Evolutionary conservation across 92 coral and sea anemone species (phyloP).

Genomic region (Epizoanthus ramosus): DNA sequence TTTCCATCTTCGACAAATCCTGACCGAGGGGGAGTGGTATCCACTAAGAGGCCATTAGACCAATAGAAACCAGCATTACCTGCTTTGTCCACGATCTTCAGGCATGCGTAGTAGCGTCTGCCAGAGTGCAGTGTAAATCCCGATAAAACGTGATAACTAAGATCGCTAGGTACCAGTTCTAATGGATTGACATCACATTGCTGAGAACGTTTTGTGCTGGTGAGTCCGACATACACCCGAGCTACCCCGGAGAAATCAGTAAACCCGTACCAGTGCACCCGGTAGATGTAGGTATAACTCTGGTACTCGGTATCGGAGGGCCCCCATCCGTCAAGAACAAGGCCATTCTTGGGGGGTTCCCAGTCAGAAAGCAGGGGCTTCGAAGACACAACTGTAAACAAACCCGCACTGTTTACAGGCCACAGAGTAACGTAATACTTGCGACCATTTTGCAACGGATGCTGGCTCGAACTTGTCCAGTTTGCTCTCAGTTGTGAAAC

Average conservation of each 20-base stretch:
- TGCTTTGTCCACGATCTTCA: slow-evolving; percentile 83
- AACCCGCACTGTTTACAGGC: slow-evolving; percentile 79
- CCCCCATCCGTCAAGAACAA: slow-evolving; percentile 96
- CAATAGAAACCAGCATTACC: slow-evolving; percentile 74
- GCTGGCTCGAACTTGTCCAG: slow-evolving; percentile 76
- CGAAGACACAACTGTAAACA: slow-evolving; percentile 74
- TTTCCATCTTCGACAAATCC: slow-evolving; percentile 82
- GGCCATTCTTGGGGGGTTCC: slow-evolving; percentile 77
- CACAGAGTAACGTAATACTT: slow-evolving; percentile 80
- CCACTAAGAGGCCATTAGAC: slow-evolving; percentile 82
- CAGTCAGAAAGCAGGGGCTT: slow-evolving; percentile 76
- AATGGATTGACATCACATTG: slow-evolving; percentile 71
- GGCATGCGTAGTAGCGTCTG: slow-evolving; percentile 74
- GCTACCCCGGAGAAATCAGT: slow-evolving; percentile 84
- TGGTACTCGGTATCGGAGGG: slow-evolving; percentile 78
- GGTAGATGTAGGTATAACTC: slow-evolving; percentile 75
- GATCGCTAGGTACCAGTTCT: slow-evolving; percentile 60
- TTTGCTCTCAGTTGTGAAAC: slow-evolving; percentile 63
- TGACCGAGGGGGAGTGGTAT: slow-evolving; percentile 77
- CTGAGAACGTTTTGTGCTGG: slow-evolving; percentile 49
- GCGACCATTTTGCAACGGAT: slow-evolving; percentile 67
- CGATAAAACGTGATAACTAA: slow-evolving; percentile 65
- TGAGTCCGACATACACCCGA: slow-evolving; percentile 70
- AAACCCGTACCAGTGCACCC: slow-evolving; percentile 94
- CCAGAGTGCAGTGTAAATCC: slow-evolving; percentile 83